phyloP scores from a whole-genome alignment of 2,888 invertebrate genomes.

The Drosophila paramelanica region DNA sequence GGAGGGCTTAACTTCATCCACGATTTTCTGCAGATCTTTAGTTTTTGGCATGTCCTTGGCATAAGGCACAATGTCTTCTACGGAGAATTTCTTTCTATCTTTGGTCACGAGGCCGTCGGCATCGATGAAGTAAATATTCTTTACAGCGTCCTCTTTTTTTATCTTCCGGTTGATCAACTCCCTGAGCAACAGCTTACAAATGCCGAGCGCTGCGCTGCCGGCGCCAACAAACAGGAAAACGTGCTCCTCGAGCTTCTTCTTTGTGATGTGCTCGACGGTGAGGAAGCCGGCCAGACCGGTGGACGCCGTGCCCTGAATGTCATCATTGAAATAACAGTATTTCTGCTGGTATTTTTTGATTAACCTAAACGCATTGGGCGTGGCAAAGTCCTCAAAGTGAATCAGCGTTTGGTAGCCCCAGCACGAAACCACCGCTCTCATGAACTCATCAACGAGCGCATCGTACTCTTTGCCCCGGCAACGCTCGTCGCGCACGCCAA shows the following conservation, averaged over 20 bases:
- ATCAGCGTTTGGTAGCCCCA: conserved; percentile 55
- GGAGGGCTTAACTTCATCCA: conserved; percentile 57
- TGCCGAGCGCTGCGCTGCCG: conserved; percentile 62
- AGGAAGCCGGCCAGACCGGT: conserved; percentile 64
- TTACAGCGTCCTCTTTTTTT: neutral
- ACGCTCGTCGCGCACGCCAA: conserved; percentile 59
- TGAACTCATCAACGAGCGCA: conserved; percentile 56
- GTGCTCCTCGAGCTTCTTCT: conserved; percentile 53
- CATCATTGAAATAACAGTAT: conserved; percentile 66
- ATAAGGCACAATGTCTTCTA: conserved; percentile 11
- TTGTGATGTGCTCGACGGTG: conserved; percentile 42
- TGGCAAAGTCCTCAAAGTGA: conserved; percentile 73
- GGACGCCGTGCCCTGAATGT: conserved; percentile 65
- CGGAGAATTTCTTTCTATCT: neutral
- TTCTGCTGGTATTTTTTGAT: conserved; percentile 50
- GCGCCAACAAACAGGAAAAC: conserved; percentile 57
- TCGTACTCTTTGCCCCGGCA: conserved; percentile 61
- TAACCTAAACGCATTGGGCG: conserved; percentile 61
- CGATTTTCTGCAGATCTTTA: conserved; percentile 13
- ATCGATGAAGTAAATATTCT: conserved; percentile 60
- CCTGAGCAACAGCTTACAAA: conserved; percentile 33
- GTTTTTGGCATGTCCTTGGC: conserved; percentile 34
- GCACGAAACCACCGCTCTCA: conserved; percentile 26
- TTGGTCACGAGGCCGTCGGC: conserved; percentile 41
- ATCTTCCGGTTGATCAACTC: conserved; percentile 37